These are phyloP conservation scores for Myathropa florea DNA, from an alignment of 2,888 invertebrate species.

Conservation along the genomic window DNA sequence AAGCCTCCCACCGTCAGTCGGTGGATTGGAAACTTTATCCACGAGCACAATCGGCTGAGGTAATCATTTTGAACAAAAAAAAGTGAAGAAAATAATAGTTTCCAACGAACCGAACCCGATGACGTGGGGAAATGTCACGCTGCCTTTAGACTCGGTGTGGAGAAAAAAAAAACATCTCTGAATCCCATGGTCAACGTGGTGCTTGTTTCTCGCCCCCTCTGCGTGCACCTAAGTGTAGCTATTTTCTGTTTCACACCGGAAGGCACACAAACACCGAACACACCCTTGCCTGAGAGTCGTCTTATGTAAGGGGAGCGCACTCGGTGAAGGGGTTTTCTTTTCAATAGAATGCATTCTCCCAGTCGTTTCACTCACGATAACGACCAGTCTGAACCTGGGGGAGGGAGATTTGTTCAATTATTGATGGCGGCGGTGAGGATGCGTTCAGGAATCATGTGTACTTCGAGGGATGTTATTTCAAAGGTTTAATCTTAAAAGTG, in stretches of 20 bases:
- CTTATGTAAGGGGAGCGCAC: conserved; percentile 12
- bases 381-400: conserved; percentile 37
- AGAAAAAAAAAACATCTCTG: neutral
- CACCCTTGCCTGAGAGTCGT: neutral
- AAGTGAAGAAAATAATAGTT: neutral
- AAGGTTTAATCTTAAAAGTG: neutral
- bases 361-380: conserved; percentile 41
- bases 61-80: conserved; percentile 24
- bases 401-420: conserved; percentile 42
- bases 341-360: conserved; percentile 33
- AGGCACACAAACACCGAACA: neutral
- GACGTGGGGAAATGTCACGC: neutral
- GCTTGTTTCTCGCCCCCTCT: neutral
- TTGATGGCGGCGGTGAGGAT: conserved; percentile 42
- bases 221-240: conserved; percentile 12
- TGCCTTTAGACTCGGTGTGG: neutral
- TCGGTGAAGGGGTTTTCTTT: neutral
- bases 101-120: neutral
- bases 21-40: neutral
- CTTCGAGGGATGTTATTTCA: neutral
- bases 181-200: neutral
- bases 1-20: neutral
- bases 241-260: conserved; percentile 1
- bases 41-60: conserved; percentile 29
- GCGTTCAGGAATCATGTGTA: neutral